Conservation (phyloP, 2,888 invertebrate species). For the Agrotis segetum region DNA sequence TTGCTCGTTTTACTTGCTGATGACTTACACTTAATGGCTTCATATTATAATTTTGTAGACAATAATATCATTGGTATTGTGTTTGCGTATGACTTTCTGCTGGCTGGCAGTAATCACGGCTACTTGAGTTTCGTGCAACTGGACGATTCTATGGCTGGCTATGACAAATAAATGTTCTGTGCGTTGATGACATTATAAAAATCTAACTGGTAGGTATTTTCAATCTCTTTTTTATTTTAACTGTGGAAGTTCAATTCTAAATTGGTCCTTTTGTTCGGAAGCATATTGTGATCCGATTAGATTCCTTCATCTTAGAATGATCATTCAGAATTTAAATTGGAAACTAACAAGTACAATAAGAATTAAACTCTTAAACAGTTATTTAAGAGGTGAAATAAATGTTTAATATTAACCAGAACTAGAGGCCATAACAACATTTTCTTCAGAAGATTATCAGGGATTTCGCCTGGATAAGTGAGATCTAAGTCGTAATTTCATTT, state of each 20-base stretch:
- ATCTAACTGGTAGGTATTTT: neutral
- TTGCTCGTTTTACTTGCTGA: conserved; percentile 53
- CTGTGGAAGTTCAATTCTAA: neutral
- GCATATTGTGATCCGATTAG: conserved; percentile 26
- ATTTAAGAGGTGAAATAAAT: conserved; percentile 42
- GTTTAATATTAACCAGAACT: conserved; percentile 50
- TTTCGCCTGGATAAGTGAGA: conserved; percentile 70
- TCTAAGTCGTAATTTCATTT: conserved; percentile 77
- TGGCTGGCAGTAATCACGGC: neutral
- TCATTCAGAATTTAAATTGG: conserved; percentile 58
- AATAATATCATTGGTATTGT: neutral
- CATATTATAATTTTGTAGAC: neutral
- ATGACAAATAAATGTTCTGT: neutral
- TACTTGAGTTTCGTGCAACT: neutral
- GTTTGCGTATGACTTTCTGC: neutral
- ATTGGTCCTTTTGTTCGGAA: conserved; percentile 14
- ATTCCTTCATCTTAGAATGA: conserved; percentile 46
- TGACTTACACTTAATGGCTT: conserved; percentile 1
- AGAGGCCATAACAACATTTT: conserved; percentile 58
- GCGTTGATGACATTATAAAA: neutral
- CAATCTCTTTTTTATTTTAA: neutral
- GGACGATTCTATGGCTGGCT: too few species aligned
- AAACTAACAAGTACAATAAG: conserved; percentile 42
- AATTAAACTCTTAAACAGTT: conserved; percentile 45
- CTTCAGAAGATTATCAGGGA: conserved; percentile 72